phyloP scores from a whole-genome alignment of 53 echinoderm and acorn worm species.

The Antedon mediterranea region DNA sequence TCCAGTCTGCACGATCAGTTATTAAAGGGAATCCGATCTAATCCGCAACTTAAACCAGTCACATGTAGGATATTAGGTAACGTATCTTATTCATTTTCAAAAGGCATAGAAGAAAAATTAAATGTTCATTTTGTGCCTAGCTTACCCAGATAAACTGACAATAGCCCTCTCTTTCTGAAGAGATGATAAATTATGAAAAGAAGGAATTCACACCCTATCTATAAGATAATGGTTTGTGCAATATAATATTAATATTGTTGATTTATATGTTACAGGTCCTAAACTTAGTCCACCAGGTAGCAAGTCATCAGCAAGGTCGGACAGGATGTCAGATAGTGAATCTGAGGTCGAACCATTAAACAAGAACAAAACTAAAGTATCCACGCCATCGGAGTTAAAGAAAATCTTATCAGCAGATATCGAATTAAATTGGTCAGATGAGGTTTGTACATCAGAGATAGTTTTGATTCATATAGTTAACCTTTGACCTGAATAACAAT shows the following conservation, averaged over 20 bases:
- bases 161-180: no score
- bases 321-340: not conserved
- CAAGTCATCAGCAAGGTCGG: not conserved
- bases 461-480: no score
- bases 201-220: no score
- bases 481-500: no score
- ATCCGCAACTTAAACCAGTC: conserved; percentile 44
- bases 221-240: no score
- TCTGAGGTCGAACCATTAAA: not conserved
- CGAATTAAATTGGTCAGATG: conserved; percentile 66
- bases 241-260: no score
- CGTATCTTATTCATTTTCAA: no score
- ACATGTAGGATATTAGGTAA: conserved; percentile 25
- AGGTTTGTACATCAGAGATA: conserved; percentile 28
- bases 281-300: not conserved
- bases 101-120: no score
- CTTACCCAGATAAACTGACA: no score
- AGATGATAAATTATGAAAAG: no score
- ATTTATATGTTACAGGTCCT: not conserved
- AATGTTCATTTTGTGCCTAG: no score
- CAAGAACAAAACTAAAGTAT: not conserved
- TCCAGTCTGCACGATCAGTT: conserved; percentile 38
- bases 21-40: conserved; percentile 50
- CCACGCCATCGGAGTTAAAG: conserved; percentile 1
- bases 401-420: conserved; percentile 57